Base-by-base conservation (phyloP, 2,888 invertebrate species). In the Drosophila barbarae region DNA sequence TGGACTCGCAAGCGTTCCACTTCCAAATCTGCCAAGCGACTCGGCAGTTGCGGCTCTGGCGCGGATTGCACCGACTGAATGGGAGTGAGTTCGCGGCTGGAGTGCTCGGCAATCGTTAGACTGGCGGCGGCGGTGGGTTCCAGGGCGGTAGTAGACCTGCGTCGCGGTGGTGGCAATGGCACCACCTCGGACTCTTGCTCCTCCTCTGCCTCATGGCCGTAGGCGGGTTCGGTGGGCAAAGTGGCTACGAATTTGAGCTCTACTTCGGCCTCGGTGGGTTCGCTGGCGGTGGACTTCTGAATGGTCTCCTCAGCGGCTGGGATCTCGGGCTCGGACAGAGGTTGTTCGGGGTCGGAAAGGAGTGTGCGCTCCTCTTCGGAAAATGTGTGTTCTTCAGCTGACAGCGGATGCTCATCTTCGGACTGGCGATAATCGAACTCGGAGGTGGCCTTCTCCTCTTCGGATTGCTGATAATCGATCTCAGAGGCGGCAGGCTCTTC, bases 1-100 rank as follows among this genome's bases (percentile, higher is more conserved):
- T 93, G 93, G 0, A 96, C 95, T 71, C 93, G 94, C 21, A 96
- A 87, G 51, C 93, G 91, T 58, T 95, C 95, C 0, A 96, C 95
- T 84, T 95, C 94, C 66, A 96, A 90, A 86, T 95, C 95, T 28
- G 91, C 90, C 1, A 96, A 92, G 26, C 71, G 88, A 1, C 70
- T 71, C 1, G 87, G 79, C 6, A 80, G 39, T 23, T 76, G 76
- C 6, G 71, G 41, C n/a, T 66, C 58, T 34, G 74, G 59, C 39
- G 70, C 54, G 5, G 71, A 47, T 53, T 66, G 56, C 38, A 71
- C 26, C 1, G 81, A 39, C 44, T 81, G 71, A 4, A 84, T 52
- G 1, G 76, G 77, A 5, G 73, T 67, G 2, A 79, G 12, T 13
- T 75, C 70, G 8, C 71, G 65, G 12, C 49, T 28, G 12, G 50